phyloP scores from a whole-genome alignment of 2,888 invertebrate genomes.

The Lacanobia oleracea region DNA sequence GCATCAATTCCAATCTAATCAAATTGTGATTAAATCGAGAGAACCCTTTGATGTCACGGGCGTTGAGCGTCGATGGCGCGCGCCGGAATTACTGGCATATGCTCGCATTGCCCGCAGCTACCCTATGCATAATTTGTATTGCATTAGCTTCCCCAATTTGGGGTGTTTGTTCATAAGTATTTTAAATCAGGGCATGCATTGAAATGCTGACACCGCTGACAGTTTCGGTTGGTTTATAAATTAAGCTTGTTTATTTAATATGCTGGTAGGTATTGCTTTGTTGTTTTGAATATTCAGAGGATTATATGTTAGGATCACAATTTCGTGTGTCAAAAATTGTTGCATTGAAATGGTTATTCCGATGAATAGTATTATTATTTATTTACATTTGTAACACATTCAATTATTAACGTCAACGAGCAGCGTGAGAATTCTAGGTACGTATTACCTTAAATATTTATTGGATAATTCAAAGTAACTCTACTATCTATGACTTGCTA shows the following conservation, averaged over 20 bases:
- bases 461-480: constrained; percentile 10
- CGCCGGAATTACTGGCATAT: constrained; percentile 56
- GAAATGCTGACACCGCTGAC: constrained; percentile 44
- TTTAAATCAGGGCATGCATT: constrained; percentile 48
- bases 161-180: constrained; percentile 55
- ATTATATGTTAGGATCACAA: neutral
- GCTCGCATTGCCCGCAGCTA: constrained; percentile 47
- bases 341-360: neutral
- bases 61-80: constrained; percentile 50
- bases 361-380: neutral
- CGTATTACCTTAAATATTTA: neutral
- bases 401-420: neutral
- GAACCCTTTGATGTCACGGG: constrained; percentile 73
- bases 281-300: constrained; percentile 22
- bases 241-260: constrained; percentile 45
- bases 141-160: constrained; percentile 56
- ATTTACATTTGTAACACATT: neutral
- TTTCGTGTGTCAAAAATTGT: constrained; percentile 6
- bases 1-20: constrained; percentile 76
- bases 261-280: constrained; percentile 12
- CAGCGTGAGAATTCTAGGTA: constrained; percentile 8
- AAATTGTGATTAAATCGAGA: constrained; percentile 76
- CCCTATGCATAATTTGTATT: constrained; percentile 60
- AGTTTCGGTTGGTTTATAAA: constrained; percentile 34
- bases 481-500: constrained; percentile 1